A percentile compares a stretch with the other conserved stretches of the same genome.
Evolutionary conservation across 2,797 vertebrate species (phyloP).

Genomic region (Sebastes paucispinis): DNA sequence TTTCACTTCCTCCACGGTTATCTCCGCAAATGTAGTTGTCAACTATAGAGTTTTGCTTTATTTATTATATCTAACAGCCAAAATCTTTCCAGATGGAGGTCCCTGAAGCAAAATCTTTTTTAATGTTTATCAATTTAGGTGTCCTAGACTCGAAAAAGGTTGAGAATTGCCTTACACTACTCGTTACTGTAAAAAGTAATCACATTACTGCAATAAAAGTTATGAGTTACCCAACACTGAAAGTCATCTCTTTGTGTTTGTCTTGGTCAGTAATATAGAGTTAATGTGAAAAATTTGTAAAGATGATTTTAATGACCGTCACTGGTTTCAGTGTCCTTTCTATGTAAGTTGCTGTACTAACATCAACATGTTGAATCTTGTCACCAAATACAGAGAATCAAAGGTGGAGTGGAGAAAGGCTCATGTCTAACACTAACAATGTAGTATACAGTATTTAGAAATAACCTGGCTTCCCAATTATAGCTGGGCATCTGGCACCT

Average conservation of each 20-base stretch:
- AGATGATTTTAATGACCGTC: background rate
- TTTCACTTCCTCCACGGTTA: no score
- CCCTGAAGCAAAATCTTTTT: no score
- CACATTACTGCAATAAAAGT: background rate
- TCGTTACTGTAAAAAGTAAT: background rate
- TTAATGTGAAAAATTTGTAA: background rate
- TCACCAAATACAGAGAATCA: background rate
- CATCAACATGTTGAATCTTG: background rate
- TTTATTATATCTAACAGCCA: no score
- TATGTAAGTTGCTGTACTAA: background rate
- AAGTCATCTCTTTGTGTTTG: background rate
- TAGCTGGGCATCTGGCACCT: constrained; percentile 52
- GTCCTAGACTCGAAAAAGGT: no score
- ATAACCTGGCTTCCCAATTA: constrained; percentile 53
- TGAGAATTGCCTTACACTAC: background rate
- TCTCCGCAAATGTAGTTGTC: no score
- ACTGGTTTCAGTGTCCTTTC: background rate
- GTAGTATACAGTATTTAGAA: constrained; percentile 32
- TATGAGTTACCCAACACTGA: background rate
- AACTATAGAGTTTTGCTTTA: no score
- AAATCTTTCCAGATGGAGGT: no score
- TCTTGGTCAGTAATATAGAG: background rate
- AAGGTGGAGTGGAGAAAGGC: background rate
- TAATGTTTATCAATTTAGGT: no score
- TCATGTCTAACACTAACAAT: constrained; percentile 14